These are phyloP conservation scores for Tetanocera ferruginea DNA, from an alignment of 2,888 invertebrate genomes.

Conservation along the genomic window DNA sequence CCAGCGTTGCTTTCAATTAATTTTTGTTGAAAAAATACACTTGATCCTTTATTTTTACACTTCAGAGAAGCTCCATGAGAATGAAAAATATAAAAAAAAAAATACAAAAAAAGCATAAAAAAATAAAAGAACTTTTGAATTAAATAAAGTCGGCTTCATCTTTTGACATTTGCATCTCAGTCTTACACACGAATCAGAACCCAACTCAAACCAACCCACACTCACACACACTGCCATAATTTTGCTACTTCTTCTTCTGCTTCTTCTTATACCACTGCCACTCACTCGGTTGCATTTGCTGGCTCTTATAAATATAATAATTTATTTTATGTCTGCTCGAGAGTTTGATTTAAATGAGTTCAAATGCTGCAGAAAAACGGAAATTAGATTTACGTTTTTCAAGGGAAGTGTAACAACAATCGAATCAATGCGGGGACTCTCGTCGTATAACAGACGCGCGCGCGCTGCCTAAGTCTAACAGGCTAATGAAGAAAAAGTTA, in stretches of 20 bases:
- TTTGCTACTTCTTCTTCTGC: neutral
- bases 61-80: neutral
- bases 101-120: neutral
- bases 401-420: slow-evolving; percentile 16
- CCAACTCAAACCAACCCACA: neutral
- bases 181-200: too few species aligned
- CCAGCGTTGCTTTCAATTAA: slow-evolving; percentile 27
- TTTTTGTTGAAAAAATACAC: slow-evolving; percentile 10
- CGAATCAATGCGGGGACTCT: slow-evolving; percentile 21
- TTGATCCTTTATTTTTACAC: slow-evolving; percentile 1
- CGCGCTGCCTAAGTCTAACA: neutral
- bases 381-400: slow-evolving; percentile 51
- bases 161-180: neutral
- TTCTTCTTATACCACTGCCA: neutral
- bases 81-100: neutral
- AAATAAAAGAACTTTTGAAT: slow-evolving; percentile 3
- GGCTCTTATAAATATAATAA: slow-evolving; percentile 1
- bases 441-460: neutral
- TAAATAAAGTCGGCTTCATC: neutral
- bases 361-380: slow-evolving; percentile 51
- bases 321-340: slow-evolving; percentile 29
- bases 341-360: slow-evolving; percentile 50
- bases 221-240: too few species aligned
- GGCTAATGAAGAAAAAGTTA: slow-evolving; percentile 3
- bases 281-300: neutral